These are phyloP conservation scores for Pluvialis apricaria DNA, from an alignment of 2,113 vertebrate genomes.

Conservation along the genomic window DNA sequence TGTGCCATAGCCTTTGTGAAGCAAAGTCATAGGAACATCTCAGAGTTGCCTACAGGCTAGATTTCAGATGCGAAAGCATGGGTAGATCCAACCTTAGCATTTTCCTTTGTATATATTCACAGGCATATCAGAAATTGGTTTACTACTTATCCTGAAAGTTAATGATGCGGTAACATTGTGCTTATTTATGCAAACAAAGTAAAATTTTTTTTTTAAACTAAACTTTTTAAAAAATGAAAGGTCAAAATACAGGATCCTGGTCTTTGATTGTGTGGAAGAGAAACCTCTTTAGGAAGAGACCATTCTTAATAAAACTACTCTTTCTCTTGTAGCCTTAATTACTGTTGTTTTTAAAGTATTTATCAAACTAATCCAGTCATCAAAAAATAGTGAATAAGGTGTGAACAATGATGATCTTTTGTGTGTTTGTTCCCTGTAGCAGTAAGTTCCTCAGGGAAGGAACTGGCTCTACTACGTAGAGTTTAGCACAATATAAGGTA, in stretches of 20 bases:
- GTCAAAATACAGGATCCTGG: not conserved
- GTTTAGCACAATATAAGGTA: not conserved
- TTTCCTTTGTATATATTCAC: not conserved
- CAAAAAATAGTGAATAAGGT: not conserved
- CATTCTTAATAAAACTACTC: not conserved
- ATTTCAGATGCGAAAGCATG: not conserved
- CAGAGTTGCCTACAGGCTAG: not conserved
- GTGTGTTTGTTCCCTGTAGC: not conserved
- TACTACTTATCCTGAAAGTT: not conserved
- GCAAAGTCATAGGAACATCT: not conserved
- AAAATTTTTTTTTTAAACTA: not conserved
- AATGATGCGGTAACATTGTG: not conserved
- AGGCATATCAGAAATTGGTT: not conserved
- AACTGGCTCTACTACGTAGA: not conserved
- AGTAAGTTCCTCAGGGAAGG: not conserved
- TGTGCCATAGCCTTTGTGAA: not conserved
- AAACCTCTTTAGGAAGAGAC: not conserved
- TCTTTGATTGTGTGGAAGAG: not conserved
- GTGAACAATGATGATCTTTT: fast-evolving
- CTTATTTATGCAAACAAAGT: not conserved
- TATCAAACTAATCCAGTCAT: not conserved
- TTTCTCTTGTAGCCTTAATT: not conserved
- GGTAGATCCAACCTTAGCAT: not conserved
- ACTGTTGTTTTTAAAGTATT: fast-evolving
- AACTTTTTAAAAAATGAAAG: not conserved